These are phyloP conservation scores for Drosophila ficusphila DNA, from an alignment of 1,140 invertebrate genomes.

Conservation along the genomic window DNA sequence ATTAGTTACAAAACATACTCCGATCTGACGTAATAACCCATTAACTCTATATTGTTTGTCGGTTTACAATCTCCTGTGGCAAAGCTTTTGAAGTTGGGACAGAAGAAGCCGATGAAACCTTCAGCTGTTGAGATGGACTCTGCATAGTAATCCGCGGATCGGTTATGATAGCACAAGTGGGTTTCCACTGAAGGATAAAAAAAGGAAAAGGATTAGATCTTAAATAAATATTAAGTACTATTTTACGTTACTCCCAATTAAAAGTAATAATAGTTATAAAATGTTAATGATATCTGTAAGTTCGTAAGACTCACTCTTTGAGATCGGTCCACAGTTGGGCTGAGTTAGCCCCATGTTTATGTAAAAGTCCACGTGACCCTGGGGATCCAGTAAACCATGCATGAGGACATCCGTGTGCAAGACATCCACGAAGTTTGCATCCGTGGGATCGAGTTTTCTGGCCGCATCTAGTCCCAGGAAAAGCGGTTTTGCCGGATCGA, in stretches of 20 bases:
- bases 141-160: conserved; percentile 31
- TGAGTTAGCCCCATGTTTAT: conserved; percentile 31
- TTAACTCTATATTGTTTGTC: not conserved
- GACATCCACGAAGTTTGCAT: conserved; percentile 48
- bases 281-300: not conserved
- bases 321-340: conserved; percentile 32
- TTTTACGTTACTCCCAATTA: too few relatives aligned
- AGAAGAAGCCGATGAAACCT: conserved; percentile 19
- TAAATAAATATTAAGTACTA: not conserved
- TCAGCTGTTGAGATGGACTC: conserved; percentile 14
- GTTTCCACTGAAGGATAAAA: not conserved
- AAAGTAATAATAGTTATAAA: too few relatives aligned
- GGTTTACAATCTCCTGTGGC: not conserved
- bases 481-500: conserved; percentile 40
- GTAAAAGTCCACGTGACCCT: conserved; percentile 49
- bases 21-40: conserved; percentile 6
- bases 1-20: not conserved
- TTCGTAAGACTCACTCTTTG: not conserved
- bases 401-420: conserved; percentile 44
- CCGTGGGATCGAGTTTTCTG: conserved; percentile 24
- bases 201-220: too few relatives aligned
- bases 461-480: not conserved
- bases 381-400: conserved; percentile 20
- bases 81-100: conserved; percentile 7
- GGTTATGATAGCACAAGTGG: conserved; percentile 34